Base-by-base conservation (phyloP, 2,888 invertebrate genomes). In the Eristalis tenax region DNA sequence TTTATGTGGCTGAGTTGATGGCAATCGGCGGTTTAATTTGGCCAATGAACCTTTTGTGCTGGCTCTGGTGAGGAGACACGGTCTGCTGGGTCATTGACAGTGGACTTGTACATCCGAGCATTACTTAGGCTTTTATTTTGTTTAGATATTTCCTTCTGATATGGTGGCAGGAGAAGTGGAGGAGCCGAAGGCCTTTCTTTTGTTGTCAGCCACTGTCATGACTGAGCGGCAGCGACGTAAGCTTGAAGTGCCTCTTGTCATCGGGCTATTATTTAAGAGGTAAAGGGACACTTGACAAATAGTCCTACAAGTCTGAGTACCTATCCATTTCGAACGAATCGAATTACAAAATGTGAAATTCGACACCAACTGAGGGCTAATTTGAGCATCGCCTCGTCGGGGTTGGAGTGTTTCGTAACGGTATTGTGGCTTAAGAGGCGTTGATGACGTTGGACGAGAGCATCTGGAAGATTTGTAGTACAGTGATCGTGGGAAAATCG, bases 21-120 rank as follows among this genome's bases (percentile, higher is more conserved):
- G 69, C 68, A 38, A 69, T 81, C 74, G 68, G 56, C 22, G 57
- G 57, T 69, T 69, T 75, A 64, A 57, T 69, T 69, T 75, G 81
- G 63, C 74, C 81, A 81, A 40, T 69, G 68, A 74, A 64, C 69
- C 35, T 50, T 50, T 66, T 59, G 13, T 56, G 22, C 15, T 56
- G 18, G 18, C 23, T 26, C 23, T 63, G 22, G 35, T 61, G 35
- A 13, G 40, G 35, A 32, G 63, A 22, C 59, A 66, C 23, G 64
- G 61, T 70, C 40, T 57, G 70, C 23, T 71, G 5, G 71, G 66
- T 73, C 73, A 59, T 66, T 79, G 79, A 59, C 78, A 57, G 63
- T 64, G 64, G 70, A 63, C 35, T 57, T 28, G 64, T 28, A 63
- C 26, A 43, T 11, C 40, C 57, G 26, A 35, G 61, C 22, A 35